Base-by-base conservation (phyloP, 2,113 vertebrate species). In the Gallinago undulata region DNA sequence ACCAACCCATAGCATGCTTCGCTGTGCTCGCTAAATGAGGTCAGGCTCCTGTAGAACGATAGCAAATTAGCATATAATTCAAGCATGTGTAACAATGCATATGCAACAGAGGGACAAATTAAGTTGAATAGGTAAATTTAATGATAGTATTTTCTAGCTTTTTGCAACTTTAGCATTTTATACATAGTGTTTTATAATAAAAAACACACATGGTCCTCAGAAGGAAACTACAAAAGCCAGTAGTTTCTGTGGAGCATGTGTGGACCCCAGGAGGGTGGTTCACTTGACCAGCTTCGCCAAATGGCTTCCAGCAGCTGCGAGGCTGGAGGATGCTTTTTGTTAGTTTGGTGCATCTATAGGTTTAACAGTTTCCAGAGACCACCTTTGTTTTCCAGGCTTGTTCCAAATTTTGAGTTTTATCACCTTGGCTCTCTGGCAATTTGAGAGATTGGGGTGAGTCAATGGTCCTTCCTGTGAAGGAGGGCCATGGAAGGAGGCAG, bases 401-500 rank as follows among this genome's bases (percentile, higher is more conserved):
- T 27, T 69, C 19, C 31, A 39, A 31, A 9, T n/a, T 5, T n/a
- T 47, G n/a, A 31, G 33, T 25, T 83, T 7, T 41, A 17, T 37
- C 27, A 3, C 53, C 39, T 19, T 7, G 0, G 22, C 16, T 35
- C 31, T 74, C 7, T 7, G 22, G 56, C 19, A 19, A 1, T n/a
- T 14, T 9, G 51, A 55, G 79, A 0, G 0, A 1, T 0, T 11
- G 10, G 17, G 47, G 50, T 8, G 30, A 11, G 19, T 56, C 22
- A 6, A 45, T 35, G 66, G 30, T 14, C 23, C n/a, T 7, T 63
- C 14, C 70, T 1, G 1, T 0, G 7, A 6, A 8, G 57, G n/a
- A 31, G 35, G 21, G 23, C 1, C 0, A 0, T 33, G 73, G 45
- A 47, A 75, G 91, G 28, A 41, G 5, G 3, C 43, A 35, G 82